Percentiles rank a stretch among this genome's conserved stretches.
Evolutionary conservation across 2,888 invertebrate species (phyloP).

Genomic region (Drosophila fungiperda): DNA sequence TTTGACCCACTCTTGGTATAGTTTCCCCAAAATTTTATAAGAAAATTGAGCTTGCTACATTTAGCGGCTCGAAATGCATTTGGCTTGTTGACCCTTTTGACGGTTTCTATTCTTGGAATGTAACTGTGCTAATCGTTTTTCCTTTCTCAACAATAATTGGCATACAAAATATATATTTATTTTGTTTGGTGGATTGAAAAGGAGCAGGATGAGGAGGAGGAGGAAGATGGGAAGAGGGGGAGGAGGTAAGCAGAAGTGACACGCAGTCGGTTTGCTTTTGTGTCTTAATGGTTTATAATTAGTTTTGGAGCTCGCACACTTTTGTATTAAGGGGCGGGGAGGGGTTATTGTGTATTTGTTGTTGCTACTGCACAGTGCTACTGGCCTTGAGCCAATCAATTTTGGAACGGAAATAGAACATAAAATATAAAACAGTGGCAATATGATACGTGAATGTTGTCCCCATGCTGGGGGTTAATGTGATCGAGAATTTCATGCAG

Average conservation of each 20-base stretch:
- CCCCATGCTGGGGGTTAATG: conserved; percentile 69
- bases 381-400: conserved; percentile 69
- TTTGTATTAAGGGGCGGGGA: conserved; percentile 29
- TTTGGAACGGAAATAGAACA: conserved; percentile 76
- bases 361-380: conserved; percentile 16
- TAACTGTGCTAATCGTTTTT: conserved; percentile 30
- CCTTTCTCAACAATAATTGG: conserved; percentile 43
- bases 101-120: conserved; percentile 59
- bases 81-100: conserved; percentile 69
- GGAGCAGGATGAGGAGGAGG: not conserved
- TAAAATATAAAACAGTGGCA: conserved; percentile 14
- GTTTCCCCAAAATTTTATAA: conserved; percentile 47
- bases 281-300: conserved; percentile 66
- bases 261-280: conserved; percentile 44
- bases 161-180: conserved; percentile 40
- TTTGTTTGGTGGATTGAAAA: not conserved
- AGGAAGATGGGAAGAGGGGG: conserved; percentile 7
- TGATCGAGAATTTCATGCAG: conserved; percentile 27
- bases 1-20: conserved; percentile 61
- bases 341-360: conserved; percentile 44
- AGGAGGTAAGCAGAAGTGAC: conserved; percentile 59
- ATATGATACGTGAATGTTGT: conserved; percentile 29
- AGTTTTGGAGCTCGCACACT: conserved; percentile 52
- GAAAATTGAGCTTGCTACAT: conserved; percentile 49
- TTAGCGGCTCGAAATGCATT: conserved; percentile 62